Conservation (phyloP, 2,888 invertebrate species). For the Elegia similella region DNA sequence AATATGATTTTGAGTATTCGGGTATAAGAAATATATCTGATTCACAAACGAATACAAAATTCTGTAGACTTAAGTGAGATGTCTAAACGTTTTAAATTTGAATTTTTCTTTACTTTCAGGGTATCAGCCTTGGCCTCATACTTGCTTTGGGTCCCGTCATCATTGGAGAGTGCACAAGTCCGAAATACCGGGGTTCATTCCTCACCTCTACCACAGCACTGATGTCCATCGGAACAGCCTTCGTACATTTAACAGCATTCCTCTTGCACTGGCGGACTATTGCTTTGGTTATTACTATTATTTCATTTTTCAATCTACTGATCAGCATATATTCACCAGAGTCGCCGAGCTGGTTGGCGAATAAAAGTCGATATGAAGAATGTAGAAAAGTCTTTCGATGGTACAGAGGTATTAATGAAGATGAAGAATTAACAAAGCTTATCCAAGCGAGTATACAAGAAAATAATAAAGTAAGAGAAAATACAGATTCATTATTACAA, state of each 20-base stretch:
- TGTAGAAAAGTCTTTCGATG: constrained; percentile 77
- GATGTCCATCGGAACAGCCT: constrained; percentile 78
- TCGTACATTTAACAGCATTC: constrained; percentile 82
- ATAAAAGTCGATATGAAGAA: constrained; percentile 72
- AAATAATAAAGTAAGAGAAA: constrained; percentile 35
- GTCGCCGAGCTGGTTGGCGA: constrained; percentile 83
- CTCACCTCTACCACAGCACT: constrained; percentile 75
- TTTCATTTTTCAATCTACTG: constrained; percentile 64
- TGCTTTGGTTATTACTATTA: constrained; percentile 63
- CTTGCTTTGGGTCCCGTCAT: constrained; percentile 66
- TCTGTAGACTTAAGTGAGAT: no score
- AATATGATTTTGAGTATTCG: no score
- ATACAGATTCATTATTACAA: constrained; percentile 29
- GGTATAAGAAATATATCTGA: no score
- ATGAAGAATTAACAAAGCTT: constrained; percentile 58
- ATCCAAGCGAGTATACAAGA: constrained; percentile 44
- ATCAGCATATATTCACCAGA: constrained; percentile 72
- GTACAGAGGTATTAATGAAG: constrained; percentile 70
- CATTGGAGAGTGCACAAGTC: constrained; percentile 77
- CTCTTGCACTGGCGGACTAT: constrained; percentile 75
- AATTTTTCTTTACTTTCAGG: constrained; percentile 42
- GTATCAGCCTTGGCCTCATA: constrained; percentile 70
- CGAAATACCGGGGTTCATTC: constrained; percentile 80
- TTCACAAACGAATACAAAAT: no score
- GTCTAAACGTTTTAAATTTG: not conserved